A percentile compares a stretch with the other conserved stretches of the same genome.
phyloP scores from a whole-genome alignment of 2,888 invertebrate species.

The Bombylius major region DNA sequence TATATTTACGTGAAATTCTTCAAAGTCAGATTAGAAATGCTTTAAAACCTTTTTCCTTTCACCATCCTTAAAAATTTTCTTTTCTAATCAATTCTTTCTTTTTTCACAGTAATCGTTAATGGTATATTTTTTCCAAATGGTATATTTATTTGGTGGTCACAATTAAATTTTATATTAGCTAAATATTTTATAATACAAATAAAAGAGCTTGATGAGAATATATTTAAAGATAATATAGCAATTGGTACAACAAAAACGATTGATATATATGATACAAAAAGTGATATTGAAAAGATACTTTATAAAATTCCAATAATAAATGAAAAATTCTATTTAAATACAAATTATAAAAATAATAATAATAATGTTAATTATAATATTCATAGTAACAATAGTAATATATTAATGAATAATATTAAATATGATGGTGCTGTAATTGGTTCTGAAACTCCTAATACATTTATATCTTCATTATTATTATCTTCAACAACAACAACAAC shows the following conservation, averaged over 20 bases:
- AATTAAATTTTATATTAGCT: conserved; percentile 4
- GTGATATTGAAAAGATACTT: conserved; percentile 11
- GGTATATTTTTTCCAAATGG: conserved; percentile 11
- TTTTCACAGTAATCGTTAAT: not conserved
- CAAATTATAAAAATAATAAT: not conserved
- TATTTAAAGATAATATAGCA: conserved; percentile 12
- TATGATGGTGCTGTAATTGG: too few relatives aligned
- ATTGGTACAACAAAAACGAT: conserved; percentile 13
- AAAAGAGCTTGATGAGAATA: conserved; percentile 4
- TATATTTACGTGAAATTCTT: too few relatives aligned
- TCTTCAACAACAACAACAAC: not conserved
- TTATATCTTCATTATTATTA: not conserved
- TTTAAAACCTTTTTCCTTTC: too few relatives aligned
- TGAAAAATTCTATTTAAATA: not conserved
- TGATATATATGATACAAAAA: conserved; percentile 9
- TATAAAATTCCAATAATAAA: conserved; percentile 12
- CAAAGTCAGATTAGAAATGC: too few relatives aligned
- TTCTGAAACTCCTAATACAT: not conserved
- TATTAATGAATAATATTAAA: not conserved
- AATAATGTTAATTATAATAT: too few relatives aligned
- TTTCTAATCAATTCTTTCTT: not conserved
- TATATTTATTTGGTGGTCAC: conserved; percentile 17
- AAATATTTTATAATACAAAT: conserved; percentile 16
- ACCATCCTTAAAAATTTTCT: too few relatives aligned
- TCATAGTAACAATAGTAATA: not conserved